Conservation (phyloP, 2,888 invertebrate species). For the Heliconius ismenius region DNA sequence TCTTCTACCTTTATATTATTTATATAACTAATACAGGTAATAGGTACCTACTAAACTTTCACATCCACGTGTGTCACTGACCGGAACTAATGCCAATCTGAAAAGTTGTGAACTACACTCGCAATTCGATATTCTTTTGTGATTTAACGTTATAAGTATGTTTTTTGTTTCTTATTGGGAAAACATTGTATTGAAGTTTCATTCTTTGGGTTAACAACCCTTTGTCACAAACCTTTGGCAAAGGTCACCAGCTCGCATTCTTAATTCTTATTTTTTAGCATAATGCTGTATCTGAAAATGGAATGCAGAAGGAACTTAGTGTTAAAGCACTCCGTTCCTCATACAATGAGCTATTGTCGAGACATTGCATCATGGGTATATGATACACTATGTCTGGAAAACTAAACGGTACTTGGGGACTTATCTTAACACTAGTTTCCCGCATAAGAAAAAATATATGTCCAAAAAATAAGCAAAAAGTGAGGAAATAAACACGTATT, state of each 20-base stretch:
- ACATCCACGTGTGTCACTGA: conserved; percentile 20
- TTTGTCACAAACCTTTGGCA: no score
- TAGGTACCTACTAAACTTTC: not conserved
- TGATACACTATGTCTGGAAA: no score
- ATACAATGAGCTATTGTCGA: no score
- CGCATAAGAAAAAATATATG: no score
- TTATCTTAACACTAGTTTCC: no score
- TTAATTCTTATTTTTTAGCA: not conserved
- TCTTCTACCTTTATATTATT: no score
- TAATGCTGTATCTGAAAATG: not conserved
- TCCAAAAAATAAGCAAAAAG: no score
- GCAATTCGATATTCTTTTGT: conserved; percentile 1
- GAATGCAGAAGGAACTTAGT: no score
- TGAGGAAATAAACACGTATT: no score
- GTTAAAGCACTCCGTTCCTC: no score
- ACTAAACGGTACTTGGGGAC: no score
- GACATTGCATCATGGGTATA: no score
- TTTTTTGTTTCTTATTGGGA: not conserved
- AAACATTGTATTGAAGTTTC: not conserved
- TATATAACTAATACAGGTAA: not conserved
- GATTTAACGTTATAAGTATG: not conserved
- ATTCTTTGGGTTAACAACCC: not conserved
- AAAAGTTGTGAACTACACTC: not conserved
- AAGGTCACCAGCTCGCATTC: not conserved
- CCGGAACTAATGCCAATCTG: conserved; percentile 28